phyloP scores from a whole-genome alignment of 2,797 vertebrate genomes.

The Mormyrus proboscirostris region DNA sequence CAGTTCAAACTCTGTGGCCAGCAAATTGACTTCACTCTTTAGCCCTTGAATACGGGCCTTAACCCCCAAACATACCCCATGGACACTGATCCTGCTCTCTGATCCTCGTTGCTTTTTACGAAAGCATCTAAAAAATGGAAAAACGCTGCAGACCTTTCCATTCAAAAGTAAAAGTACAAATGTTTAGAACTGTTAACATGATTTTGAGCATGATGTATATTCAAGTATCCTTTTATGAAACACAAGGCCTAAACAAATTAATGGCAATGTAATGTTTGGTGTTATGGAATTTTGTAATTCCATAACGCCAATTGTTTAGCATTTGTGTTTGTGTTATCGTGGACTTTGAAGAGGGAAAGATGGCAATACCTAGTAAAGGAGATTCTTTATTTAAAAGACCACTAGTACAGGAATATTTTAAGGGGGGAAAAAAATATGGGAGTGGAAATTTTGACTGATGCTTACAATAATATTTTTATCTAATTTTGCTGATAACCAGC shows the following conservation, averaged over 20 bases:
- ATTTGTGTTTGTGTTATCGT: neutral
- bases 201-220: neutral
- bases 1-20: neutral
- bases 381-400: neutral
- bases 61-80: neutral
- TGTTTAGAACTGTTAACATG: neutral
- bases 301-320: neutral
- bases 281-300: neutral
- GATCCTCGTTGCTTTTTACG: neutral
- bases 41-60: neutral
- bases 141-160: neutral
- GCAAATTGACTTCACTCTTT: neutral
- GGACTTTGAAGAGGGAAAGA: neutral
- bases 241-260: neutral
- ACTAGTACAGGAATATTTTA: neutral
- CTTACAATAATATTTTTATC: neutral
- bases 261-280: neutral
- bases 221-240: neutral
- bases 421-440: neutral
- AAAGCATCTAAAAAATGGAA: neutral
- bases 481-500: neutral
- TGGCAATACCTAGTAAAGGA: neutral
- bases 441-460: neutral
- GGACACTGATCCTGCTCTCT: neutral
- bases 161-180: neutral